Evolutionary conservation across 2,888 invertebrate genomes (phyloP), one percentile per base, ranked within the genome.

Genomic region (Vesta saturnalis): DNA sequence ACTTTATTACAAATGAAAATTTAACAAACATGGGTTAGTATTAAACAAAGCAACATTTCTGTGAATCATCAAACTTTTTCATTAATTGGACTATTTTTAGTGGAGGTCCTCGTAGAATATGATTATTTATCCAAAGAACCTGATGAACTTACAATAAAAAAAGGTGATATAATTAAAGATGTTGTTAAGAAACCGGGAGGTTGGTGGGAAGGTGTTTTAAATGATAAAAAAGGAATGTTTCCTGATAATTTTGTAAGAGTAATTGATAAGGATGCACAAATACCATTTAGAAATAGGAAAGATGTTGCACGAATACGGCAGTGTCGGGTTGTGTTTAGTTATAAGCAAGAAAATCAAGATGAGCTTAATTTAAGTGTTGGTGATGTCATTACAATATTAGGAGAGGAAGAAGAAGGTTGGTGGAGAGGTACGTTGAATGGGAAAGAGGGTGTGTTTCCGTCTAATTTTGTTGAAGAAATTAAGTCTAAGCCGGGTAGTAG

Each of bases 321-420:
- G 80, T 94, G 95, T 83, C 90, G 92, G 80, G 96, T 94, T 58
- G 89, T 95, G 74, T 96, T 93, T 85, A 94, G 94, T 84, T 99
- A 99, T 85, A 91, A 92, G 77, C 96, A 97, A 62, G 93, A 93
- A 73, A 96, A 97, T 83, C 93, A 94, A 68, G 99, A 99, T 86
- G 99, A 99, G 84, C 85, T 99, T 75, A 89, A 90, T 73, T 88
- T 99, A 71, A 89, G 90, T 76, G 93, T 95, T 49, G 95, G 96
- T 73, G 97, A 97, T 85, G 87, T 94, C 19, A 91, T 99, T 73
- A 95, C 96, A 81, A 93, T 97, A 75, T 86, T 96, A 74, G 94
- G 92, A 74, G 96, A 97, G 89, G 93, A 92, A 60, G 97, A 97
- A 83, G 96, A 96, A 82, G 96, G 96, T 30, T 94, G 94, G 93